Evolutionary conservation across 2,113 vertebrate genomes (phyloP), one percentile per base, ranked within the genome.

Genomic region (Eudyptes chrysolophus): DNA sequence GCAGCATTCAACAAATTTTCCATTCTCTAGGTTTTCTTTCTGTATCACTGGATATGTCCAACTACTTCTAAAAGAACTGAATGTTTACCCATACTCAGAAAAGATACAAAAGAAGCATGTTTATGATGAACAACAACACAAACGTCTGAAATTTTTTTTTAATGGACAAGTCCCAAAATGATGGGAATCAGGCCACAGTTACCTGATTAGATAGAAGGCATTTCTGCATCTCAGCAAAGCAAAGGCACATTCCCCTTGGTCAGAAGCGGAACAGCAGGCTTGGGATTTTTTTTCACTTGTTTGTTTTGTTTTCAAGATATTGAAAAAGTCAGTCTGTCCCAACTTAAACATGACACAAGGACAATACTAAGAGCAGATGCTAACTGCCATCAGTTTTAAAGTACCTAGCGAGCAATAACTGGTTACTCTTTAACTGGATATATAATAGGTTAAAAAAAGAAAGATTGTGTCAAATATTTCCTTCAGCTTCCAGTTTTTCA

Each of bases 41-140:
- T 95, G 44, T 78, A 10, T 7, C 81, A 58, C 14, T 78, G 84
- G 81, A 82, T 95, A 94, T 95, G 81, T 88, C 72, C 97, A 95
- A 95, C 55, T 96, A 61, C 64, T 87, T 90, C 86, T 96, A 92
- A 97, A 96, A 95, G 44, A 98, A 95, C 17, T 55, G 36, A 64
- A 46, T 65, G 60, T 86, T 96, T 96, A 93, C 54, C 46, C 20
- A 52, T 55, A 89, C 52, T 94, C 38, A 83, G 74, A 88, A 96
- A 55, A 78, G 57, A 87, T 30, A 96, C 54, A 96, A 42, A 97
- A 96, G 79, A 61, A 68, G 0, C 38, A 13, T 48, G 18, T 70
- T 49, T 58, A 69, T 78, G 30, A 88, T 6, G 7, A 54, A 38
- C 25, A 96, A 54, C 66, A 95, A 52, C 46, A 79, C 2, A 34